Evolutionary conservation across 1,140 invertebrate species (phyloP).

Genomic region (Brachionus paranguensis): DNA sequence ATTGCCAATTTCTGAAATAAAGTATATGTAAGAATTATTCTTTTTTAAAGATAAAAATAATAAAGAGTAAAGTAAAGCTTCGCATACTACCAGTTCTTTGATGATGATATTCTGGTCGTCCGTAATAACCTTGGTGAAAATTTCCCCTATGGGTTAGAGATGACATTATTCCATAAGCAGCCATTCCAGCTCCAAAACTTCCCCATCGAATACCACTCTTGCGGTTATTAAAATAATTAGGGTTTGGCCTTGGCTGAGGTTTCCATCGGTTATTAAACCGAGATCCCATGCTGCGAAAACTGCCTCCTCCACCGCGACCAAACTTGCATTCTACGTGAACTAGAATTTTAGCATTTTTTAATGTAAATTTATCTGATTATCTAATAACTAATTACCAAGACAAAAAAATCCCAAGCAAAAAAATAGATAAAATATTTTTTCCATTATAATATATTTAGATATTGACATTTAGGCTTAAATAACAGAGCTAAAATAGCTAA

Average conservation of each 20-base stretch:
- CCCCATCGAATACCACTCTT: conserved; percentile 15
- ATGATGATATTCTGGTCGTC: background rate
- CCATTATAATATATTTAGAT: background rate
- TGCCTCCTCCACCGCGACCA: conserved; percentile 20
- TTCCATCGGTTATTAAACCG: background rate
- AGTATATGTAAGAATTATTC: background rate
- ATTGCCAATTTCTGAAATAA: background rate
- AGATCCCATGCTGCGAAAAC: background rate
- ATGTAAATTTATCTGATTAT: background rate
- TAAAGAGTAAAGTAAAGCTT: background rate
- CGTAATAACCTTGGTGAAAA: conserved; percentile 25
- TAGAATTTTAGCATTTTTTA: background rate
- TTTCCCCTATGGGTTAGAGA: background rate
- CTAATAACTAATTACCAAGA: background rate
- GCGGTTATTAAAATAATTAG: background rate
- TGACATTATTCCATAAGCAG: conserved; percentile 29
- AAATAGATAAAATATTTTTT: background rate
- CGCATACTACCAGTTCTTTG: background rate
- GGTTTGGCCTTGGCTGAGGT: background rate
- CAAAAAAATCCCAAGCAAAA: background rate
- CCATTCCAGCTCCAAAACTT: conserved; percentile 37
- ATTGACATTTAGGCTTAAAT: background rate
- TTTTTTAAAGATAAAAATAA: background rate
- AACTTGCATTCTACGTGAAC: background rate
- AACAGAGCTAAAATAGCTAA: background rate